These are phyloP conservation scores for Crypturellus undulatus DNA, from an alignment of 2,113 vertebrate species.

Conservation along the genomic window DNA sequence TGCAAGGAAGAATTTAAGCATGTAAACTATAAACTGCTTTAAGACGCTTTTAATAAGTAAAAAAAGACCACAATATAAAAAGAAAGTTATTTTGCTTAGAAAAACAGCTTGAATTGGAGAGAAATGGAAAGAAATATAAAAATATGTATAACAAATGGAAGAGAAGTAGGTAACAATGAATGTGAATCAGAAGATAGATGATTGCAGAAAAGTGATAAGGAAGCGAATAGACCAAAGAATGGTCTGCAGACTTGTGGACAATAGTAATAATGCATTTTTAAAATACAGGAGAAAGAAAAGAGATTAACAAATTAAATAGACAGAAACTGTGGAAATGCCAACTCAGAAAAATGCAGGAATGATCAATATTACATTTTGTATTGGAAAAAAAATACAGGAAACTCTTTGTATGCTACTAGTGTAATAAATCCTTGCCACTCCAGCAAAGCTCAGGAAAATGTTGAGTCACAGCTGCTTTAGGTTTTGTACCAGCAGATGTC, in stretches of 20 bases:
- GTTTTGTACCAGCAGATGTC: background rate
- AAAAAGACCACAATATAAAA: background rate
- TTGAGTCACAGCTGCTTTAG: slow-evolving; percentile 15
- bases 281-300: background rate
- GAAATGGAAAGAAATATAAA: background rate
- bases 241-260: background rate
- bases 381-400: background rate
- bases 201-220: background rate
- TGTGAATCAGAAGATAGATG: background rate
- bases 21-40: background rate
- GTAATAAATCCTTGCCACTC: slow-evolving; percentile 19
- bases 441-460: background rate
- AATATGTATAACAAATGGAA: background rate
- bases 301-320: background rate
- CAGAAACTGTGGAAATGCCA: background rate
- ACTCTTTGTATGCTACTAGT: slow-evolving; percentile 26
- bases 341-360: background rate
- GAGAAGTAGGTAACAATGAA: background rate
- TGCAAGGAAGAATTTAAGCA: background rate
- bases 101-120: background rate
- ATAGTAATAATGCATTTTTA: background rate
- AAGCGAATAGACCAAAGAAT: background rate
- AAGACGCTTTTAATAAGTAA: background rate
- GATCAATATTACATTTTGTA: background rate
- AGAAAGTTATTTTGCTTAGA: background rate